Evolutionary conservation across 1,140 invertebrate species (phyloP), one percentile per base, ranked within the genome.

Genomic region (Procambarus virginalis): DNA sequence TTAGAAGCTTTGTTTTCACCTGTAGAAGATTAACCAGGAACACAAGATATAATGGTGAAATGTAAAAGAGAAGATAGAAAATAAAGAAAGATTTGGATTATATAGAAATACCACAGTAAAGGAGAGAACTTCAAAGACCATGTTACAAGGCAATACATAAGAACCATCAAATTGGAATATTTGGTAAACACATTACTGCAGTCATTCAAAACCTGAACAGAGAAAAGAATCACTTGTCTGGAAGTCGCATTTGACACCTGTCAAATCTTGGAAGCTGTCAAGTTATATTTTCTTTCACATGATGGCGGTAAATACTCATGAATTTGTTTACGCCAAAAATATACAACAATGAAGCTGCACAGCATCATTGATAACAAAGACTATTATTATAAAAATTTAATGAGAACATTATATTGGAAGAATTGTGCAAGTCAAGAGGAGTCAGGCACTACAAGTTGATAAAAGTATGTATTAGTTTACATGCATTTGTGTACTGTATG

Each of bases 1-100:
- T 51, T 68, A 17, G 79, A 81, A 60, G 80, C 58, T 17, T 58
- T 68, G 20, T 60, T 82, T 68, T 58, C 79, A 17, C 79, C 60
- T 68, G 45, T 64, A 82, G 17, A n/a, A 70, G 20, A 70, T 6
- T 22, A 34, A 70, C 6, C 68, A 70, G 68, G 10, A 34, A 70
- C 4, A 17, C 4, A 17, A 64, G 20, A 17, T 70, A 70, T 70
- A 14, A 68, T 20, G 34, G 22, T n/a, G 20, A 70, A 70, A 34
- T n/a, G 10, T 55, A 34, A n/a, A 34, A 70, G 5, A 55, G 17
- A 64, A 64, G 20, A 4, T 70, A 70, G 22, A 22, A 70, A 64
- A 17, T n/a, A 14, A n/a, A 14, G 14, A 64, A 70, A 70, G 68
- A 10, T 70, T 17, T 70, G n/a, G 68, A 70, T 17, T 20, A 6